Evolutionary conservation across 2,113 vertebrate genomes (phyloP), one percentile per base, ranked within the genome.

Genomic region (Pituophis catenifer): DNA sequence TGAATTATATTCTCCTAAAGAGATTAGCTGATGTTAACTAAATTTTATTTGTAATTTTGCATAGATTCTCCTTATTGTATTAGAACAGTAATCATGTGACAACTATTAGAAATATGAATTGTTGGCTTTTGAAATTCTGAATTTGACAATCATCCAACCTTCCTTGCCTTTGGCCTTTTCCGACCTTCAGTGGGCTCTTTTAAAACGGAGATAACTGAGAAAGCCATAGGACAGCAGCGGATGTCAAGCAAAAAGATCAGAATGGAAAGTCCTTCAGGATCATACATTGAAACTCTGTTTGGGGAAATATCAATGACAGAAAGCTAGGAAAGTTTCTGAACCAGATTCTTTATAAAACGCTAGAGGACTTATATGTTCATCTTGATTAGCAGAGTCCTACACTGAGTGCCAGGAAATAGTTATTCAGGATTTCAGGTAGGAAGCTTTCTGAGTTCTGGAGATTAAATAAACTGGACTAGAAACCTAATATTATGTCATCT

Each of bases 11-110:
- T 96, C 52, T 94, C 85, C 58, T 93, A 93, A 95, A 89, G 94
- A 95, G 70, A 93, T 95, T 59, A 96, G 62, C 91, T 96, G 92
- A 96, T 89, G 33, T 94, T 87, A 93, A 86, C 58, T 70, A 58
- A n/a, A 92, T 89, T 94, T 44, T 75, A 85, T 93, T 88, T 44
- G 54, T 86, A 57, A 59, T 88, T 94, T 94, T 96, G 93, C 91
- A 93, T 94, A 54, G 17, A 55, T 33, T 85, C 70, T 52, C 11
- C 15, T 91, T 85, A 91, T 12, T 91, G n/a, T 24, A 75, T 52
- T 52, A 86, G n/a, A 26, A 44, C 13, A 58, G 29, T 44, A 91
- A n/a, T 52, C 48, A 52, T 92, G 48, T 65, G 86, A 52, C 44
- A 15, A 62, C 2, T 62, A 87, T 5, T 88, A 50, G 5, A 26